phyloP scores from a whole-genome alignment of 2,797 vertebrate species.

The Lithobates pipiens region DNA sequence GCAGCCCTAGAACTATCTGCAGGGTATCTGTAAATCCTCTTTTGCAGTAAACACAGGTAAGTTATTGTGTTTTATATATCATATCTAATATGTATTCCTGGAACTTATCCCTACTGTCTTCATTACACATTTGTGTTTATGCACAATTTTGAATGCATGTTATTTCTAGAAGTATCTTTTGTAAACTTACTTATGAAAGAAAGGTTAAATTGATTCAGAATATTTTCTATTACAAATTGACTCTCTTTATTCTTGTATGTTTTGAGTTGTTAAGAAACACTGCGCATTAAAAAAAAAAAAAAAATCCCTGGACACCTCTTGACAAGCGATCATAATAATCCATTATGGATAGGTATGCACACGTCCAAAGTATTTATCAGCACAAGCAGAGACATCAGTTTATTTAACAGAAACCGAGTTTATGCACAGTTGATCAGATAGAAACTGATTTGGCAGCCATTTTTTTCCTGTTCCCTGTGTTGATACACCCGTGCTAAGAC shows the following conservation, averaged over 20 bases:
- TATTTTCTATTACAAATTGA: background rate
- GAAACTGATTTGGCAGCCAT: constrained; percentile 50
- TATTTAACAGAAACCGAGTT: constrained; percentile 30
- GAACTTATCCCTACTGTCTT: too few species aligned
- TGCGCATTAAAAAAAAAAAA: background rate
- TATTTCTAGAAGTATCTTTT: too few species aligned
- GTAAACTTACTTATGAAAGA: too few species aligned
- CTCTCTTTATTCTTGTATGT: background rate
- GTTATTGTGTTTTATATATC: too few species aligned
- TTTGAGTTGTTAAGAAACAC: background rate
- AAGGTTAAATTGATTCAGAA: too few species aligned
- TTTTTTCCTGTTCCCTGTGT: constrained; percentile 41
- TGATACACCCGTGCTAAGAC: constrained; percentile 27
- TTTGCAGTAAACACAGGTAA: too few species aligned
- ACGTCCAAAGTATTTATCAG: constrained; percentile 38
- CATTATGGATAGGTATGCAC: constrained; percentile 10
- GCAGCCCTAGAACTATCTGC: too few species aligned
- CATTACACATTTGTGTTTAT: too few species aligned
- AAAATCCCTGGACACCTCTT: constrained; percentile 21
- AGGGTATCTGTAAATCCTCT: too few species aligned
- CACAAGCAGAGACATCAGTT: constrained; percentile 31
- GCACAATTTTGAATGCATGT: too few species aligned
- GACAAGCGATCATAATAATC: constrained; percentile 21
- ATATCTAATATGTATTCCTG: too few species aligned
- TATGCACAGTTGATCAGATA: constrained; percentile 52